Base-by-base conservation (phyloP, 2,113 vertebrate species). In the Argyrosomus japonicus region DNA sequence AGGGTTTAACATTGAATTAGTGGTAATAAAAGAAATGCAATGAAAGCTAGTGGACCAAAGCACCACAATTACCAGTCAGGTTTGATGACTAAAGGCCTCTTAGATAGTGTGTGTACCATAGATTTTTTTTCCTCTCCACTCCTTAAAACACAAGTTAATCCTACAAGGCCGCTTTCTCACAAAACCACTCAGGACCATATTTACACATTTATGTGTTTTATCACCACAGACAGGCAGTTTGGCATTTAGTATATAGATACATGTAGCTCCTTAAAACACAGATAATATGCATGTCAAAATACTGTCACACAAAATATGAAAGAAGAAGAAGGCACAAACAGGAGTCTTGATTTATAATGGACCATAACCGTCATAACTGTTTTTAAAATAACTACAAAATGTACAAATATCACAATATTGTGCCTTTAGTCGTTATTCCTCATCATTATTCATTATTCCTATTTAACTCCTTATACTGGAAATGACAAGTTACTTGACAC, bases 91-190 rank as follows among this genome's bases (percentile, higher is more conserved):
- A 27, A 65, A 71, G 45, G 36, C 68, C 19, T 64, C 36, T 63
- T 63, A 54, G 45, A 75, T 58, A 81, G 64, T 47, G 23, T 19
- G 5, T 84, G 91, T 92, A 91, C 93, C 90, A 85, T 84, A 47
- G 19, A 74, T 60, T 79, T 14, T 77, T 19, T 51, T 12, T 29
- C 51, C 50, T 14, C 15, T 53, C 4, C 63, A 47, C 60, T 67
- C 50, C 45, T 74, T 32, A 53, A 54, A 68, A 68, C 58, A 58
- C 53, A 43, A 0, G 19, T 23, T 71, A 40, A 29, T 67, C 32
- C n/a, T 57, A n/a, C 17, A 4, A 50, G 17, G 61, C 7, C 4
- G 58, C 23, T 23, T 17, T 68, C 54, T 62, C 25, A 67, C 27
- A 18, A 56, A 58, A 68, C 7, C 45, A 53, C 43, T 56, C n/a